Conservation (phyloP, 2,888 invertebrate genomes). For the Melanotus villosus region DNA sequence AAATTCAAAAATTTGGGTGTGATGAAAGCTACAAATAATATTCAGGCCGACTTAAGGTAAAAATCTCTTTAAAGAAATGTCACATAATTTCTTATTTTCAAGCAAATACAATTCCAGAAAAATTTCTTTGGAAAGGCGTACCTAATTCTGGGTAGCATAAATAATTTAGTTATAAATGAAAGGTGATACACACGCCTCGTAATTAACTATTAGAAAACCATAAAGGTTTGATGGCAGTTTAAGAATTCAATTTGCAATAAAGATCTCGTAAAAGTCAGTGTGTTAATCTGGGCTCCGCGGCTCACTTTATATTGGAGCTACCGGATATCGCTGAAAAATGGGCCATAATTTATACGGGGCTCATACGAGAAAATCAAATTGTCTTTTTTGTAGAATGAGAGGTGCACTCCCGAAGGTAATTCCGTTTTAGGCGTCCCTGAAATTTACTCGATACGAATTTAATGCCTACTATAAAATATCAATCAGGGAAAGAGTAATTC, state of each 20-base stretch:
- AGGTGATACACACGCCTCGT: slow-evolving; percentile 30
- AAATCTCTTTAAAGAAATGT: too few relatives aligned
- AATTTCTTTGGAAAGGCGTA: neutral
- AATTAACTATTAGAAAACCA: slow-evolving; percentile 46
- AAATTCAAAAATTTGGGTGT: too few relatives aligned
- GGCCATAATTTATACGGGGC: slow-evolving; percentile 40
- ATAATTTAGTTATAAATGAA: slow-evolving; percentile 32
- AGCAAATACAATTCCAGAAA: too few relatives aligned
- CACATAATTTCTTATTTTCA: too few relatives aligned
- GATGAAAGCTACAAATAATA: too few relatives aligned
- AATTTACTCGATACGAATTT: slow-evolving; percentile 16
- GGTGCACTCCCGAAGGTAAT: neutral
- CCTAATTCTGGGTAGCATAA: slow-evolving; percentile 1
- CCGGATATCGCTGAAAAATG: slow-evolving; percentile 42
- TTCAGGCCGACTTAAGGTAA: too few relatives aligned
- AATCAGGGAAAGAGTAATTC: slow-evolving; percentile 42
- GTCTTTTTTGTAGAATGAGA: slow-evolving; percentile 25
- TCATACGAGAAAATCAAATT: slow-evolving; percentile 34
- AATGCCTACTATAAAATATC: slow-evolving; percentile 34
- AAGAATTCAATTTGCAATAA: slow-evolving; percentile 51
- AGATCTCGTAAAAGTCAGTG: slow-evolving; percentile 48
- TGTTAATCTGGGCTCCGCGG: slow-evolving; percentile 40
- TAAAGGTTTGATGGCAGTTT: slow-evolving; percentile 40
- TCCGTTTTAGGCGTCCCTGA: neutral
- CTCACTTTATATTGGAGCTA: slow-evolving; percentile 41